Evolutionary conservation across 1,140 invertebrate species (phyloP), one percentile per base, ranked within the genome.

Genomic region (Drosophila chauvacae): DNA sequence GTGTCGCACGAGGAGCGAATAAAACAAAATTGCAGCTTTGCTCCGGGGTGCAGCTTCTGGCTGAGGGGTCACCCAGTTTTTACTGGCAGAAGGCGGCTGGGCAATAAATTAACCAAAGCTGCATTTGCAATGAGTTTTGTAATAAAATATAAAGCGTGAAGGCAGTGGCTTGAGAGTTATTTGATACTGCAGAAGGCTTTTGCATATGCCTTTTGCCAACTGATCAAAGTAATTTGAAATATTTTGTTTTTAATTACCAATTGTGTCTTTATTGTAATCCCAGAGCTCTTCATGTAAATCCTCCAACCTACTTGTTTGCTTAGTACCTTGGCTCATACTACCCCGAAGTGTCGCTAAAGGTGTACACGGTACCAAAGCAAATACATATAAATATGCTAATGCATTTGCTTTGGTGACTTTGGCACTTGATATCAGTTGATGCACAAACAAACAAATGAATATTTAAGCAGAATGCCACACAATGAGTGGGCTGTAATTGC

Each of bases 401-500:
- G 65, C 66, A 39, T 42, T 57, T 58, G 69, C 35, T 10, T 44
- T 11, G 61, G 11, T 59, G 65, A 39, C 65, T 71, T 59, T 72
- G 69, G 53, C 69, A 59, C 53, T 72, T 37, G 44, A 50, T 71
- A 59, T 71, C 39, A 30, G 68, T 35, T 72, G 44, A 30, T 35
- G 50, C 64, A 70, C 64, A 70, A 69, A 33, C 65, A 57, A 71
- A 23, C 30, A n/a, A 13, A 45, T 47, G 26, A 57, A 64, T 57
- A 75, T 64, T 57, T 50, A 35, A 26, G 41, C 41, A 63, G 57
- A 42, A 72, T 37, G 35, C 10, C 13, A 33, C 60, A 28, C 37
- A 75, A 57, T 66, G 72, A 35, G 73, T 77, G 74, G 74, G 63
- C 11, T 44, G 48, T 77, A 69, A 77, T 77, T 69, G 74, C 63